A percentile compares a stretch with the other conserved stretches of the same genome.
Evolutionary conservation across 2,888 invertebrate species (phyloP).

Genomic region (Drosophila greeni): DNA sequence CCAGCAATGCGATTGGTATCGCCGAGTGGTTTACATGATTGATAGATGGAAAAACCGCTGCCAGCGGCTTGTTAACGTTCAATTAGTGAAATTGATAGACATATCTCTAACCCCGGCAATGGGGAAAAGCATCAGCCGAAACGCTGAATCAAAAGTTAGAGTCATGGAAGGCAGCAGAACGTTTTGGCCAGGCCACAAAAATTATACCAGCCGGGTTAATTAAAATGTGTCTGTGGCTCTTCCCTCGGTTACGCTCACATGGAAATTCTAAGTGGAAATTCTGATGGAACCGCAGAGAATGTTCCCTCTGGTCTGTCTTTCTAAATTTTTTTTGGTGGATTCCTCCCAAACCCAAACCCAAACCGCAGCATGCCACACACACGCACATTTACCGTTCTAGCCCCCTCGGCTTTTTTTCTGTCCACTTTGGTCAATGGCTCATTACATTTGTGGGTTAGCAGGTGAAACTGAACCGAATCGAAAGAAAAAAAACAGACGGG

Average conservation of each 20-base stretch:
- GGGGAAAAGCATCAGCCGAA: conserved; percentile 23
- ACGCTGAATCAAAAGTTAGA: conserved; percentile 25
- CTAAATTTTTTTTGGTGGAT: conserved; percentile 23
- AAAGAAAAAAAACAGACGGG: conserved; percentile 29
- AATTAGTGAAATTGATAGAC: conserved; percentile 74
- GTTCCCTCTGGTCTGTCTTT: conserved; percentile 6
- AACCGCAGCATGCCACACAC: conserved; percentile 68
- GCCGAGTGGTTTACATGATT: conserved; percentile 55
- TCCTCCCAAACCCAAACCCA: conserved; percentile 38
- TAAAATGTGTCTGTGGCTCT: conserved; percentile 61
- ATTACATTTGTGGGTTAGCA: conserved; percentile 75
- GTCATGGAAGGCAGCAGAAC: conserved; percentile 38
- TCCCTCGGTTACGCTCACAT: conserved; percentile 55
- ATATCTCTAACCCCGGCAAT: conserved; percentile 46
- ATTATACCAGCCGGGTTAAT: conserved; percentile 57
- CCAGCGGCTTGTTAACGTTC: conserved; percentile 67
- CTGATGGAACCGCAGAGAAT: conserved; percentile 28
- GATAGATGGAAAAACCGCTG: conserved; percentile 58
- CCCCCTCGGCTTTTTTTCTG: conserved; percentile 30
- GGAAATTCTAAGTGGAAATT: conserved; percentile 53
- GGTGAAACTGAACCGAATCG: conserved; percentile 61
- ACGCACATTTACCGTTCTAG: conserved; percentile 59
- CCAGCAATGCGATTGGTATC: conserved; percentile 28
- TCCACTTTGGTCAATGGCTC: conserved; percentile 66
- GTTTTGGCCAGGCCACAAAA: conserved; percentile 49